Evolutionary conservation across 2,113 vertebrate species (phyloP).

Genomic region (Mormoops blainvillei): DNA sequence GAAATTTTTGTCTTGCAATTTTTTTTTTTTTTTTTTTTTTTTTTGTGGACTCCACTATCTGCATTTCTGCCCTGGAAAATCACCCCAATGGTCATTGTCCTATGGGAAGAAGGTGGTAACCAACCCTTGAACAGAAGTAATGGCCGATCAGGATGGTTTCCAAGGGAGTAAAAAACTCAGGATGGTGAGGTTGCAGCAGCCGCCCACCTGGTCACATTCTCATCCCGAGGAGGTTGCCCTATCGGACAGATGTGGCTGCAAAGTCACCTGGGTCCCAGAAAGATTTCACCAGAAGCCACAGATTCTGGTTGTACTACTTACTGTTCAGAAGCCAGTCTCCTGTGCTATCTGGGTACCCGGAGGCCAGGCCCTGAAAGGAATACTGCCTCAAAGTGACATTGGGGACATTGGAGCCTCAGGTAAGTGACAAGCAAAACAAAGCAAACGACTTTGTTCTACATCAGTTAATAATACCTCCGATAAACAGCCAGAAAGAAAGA

Average conservation of each 20-base stretch:
- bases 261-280: constrained; percentile 41
- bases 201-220: not conserved
- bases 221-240: not conserved
- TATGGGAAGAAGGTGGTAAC: not conserved
- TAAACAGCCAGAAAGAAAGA: not conserved
- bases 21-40: not conserved
- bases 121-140: not conserved
- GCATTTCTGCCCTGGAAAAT: not conserved
- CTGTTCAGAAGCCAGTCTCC: not conserved
- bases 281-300: not conserved
- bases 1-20: not conserved
- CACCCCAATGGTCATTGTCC: not conserved
- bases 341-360: not conserved
- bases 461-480: not conserved
- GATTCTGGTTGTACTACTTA: not conserved
- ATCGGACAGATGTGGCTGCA: constrained; percentile 4
- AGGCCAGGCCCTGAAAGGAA: not conserved
- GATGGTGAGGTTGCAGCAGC: not conserved
- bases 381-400: not conserved
- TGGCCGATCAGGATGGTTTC: not conserved
- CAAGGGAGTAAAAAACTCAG: not conserved
- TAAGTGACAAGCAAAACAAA: not conserved
- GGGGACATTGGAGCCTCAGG: not conserved
- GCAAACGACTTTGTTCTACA: not conserved
- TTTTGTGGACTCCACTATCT: not conserved